Conservation (phyloP, 2,113 vertebrate species). For the Rhinichthys klamathensis region DNA sequence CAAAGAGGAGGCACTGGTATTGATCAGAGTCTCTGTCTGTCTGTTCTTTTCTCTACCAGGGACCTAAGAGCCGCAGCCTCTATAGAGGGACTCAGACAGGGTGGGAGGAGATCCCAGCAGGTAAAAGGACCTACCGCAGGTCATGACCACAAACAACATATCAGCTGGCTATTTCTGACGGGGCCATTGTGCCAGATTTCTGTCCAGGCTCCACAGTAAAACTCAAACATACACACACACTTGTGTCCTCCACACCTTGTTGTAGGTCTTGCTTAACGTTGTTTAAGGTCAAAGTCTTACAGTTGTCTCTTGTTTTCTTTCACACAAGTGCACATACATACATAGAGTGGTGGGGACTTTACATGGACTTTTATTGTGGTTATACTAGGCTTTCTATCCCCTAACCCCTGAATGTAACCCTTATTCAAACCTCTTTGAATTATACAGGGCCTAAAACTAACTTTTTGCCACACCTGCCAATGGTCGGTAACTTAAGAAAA, state of each 20-base stretch:
- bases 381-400: too few relatives aligned
- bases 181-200: conserved; percentile 36
- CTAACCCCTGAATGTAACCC: too few relatives aligned
- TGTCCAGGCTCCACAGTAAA: not conserved
- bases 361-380: too few relatives aligned
- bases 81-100: conserved; percentile 26
- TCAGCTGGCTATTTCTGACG: conserved; percentile 44
- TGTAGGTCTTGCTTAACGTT: not conserved
- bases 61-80: conserved; percentile 20
- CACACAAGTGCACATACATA: not conserved
- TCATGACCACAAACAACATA: conserved; percentile 32
- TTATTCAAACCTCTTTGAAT: too few relatives aligned
- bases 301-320: too few relatives aligned
- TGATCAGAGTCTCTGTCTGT: conserved; percentile 42
- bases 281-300: not conserved
- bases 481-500: too few relatives aligned
- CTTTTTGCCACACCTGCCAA: too few relatives aligned
- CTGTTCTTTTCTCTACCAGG: conserved; percentile 30
- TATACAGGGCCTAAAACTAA: too few relatives aligned
- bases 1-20: conserved; percentile 50
- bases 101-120: conserved; percentile 43
- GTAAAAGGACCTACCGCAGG: conserved; percentile 45
- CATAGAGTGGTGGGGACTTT: too few relatives aligned
- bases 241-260: not conserved
- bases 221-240: conserved; percentile 21